Evolutionary conservation across 2,113 vertebrate genomes (phyloP), one percentile per base, ranked within the genome.

Genomic region (Trogon melanurus): DNA sequence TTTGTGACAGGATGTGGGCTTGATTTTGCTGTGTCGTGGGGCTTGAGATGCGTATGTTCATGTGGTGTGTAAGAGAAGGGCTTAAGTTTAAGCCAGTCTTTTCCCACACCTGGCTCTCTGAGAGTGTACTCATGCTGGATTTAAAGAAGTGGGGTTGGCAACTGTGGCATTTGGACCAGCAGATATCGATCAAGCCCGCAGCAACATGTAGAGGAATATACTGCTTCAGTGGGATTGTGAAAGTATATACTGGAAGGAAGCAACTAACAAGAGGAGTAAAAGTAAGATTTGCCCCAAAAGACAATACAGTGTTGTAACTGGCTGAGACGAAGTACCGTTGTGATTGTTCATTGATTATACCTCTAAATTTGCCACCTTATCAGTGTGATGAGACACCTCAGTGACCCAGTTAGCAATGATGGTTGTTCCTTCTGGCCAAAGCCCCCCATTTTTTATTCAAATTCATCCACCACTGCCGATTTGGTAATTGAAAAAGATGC

Each of bases 121-220:
- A n/a, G 36, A 78, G 34, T 2, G 4, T 9, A 9, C 8, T 87
- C 2, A 0, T 44, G 44, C 20, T 29, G 25, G 65, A 58, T 78
- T 78, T 94, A 62, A 27, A 51, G 56, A 65, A 27, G 50, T 3
- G 60, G 26, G 3, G 1, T 23, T 38, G 27, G 41, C 51, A 74
- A 74, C 45, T 64, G 23, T 53, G 57, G n/a, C 16, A 13, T 69
- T 41, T 76, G 74, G 58, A 69, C 25, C 57, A 54, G 82, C 61
- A 18, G 20, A 27, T 54, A 10, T 8, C 67, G 23, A 6, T 20
- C 2, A 1, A 75, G 45, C 22, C 36, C 4, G 1, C 1, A 1
- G 45, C 9, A 79, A 3, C 0, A 5, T 11, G 21, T 23, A 47
- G 27, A 85, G 62, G 73, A 88, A 50, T 11, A 14, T 65, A 14